Conservation (phyloP, 2,888 invertebrate genomes). For the Plusia festucae region DNA sequence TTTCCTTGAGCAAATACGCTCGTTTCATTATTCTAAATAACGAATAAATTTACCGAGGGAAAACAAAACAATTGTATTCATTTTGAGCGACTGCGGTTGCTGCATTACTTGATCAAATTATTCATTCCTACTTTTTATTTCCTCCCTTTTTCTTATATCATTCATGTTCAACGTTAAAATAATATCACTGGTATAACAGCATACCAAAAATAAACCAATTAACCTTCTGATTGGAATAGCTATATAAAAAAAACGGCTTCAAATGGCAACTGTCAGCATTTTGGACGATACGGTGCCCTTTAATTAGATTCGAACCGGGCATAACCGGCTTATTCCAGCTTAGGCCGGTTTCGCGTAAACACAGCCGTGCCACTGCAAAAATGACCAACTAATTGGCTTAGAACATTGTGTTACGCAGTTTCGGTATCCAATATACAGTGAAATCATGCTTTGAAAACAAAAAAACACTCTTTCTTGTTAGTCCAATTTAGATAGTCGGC, state of each 20-base stretch:
- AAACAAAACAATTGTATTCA: slow-evolving; percentile 88
- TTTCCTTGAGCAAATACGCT: slow-evolving; percentile 83
- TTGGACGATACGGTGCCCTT: slow-evolving; percentile 84
- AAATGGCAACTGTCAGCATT: slow-evolving; percentile 85
- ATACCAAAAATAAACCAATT: slow-evolving; percentile 77
- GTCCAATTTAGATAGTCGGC: slow-evolving; percentile 54
- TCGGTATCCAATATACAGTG: slow-evolving; percentile 84
- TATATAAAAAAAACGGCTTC: slow-evolving; percentile 75
- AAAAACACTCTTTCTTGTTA: slow-evolving; percentile 64
- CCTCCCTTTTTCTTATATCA: slow-evolving; percentile 56
- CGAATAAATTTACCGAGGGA: slow-evolving; percentile 86
- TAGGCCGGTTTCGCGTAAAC: slow-evolving; percentile 78
- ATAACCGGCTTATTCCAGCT: slow-evolving; percentile 88
- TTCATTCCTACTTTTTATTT: slow-evolving; percentile 74
- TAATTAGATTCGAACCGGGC: slow-evolving; percentile 87
- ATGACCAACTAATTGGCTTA: slow-evolving; percentile 89
- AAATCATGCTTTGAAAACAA: slow-evolving; percentile 79
- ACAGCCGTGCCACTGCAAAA: slow-evolving; percentile 83
- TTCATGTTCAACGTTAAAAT: slow-evolving; percentile 54
- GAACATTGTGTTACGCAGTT: slow-evolving; percentile 83
- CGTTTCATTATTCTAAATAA: slow-evolving; percentile 88
- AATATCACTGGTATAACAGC: slow-evolving; percentile 59
- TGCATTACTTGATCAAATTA: slow-evolving; percentile 86
- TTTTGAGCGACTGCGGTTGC: slow-evolving; percentile 83
- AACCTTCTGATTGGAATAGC: slow-evolving; percentile 74